These are phyloP conservation scores for Platynereis dumerilii DNA, from an alignment of 2,888 invertebrate species.

Conservation along the genomic window DNA sequence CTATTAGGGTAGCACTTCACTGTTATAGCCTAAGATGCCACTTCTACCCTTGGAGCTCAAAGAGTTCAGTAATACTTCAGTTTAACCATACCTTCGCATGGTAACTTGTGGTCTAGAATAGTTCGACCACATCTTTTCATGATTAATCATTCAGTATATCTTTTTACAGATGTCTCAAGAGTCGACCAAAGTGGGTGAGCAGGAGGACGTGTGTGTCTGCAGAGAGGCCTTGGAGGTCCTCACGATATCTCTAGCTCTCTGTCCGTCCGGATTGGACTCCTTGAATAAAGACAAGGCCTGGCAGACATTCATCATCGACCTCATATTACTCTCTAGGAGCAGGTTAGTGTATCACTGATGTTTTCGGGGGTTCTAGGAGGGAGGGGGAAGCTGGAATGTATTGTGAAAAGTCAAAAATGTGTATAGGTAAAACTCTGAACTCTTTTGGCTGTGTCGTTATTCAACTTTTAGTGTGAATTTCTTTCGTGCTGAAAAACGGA, in stretches of 20 bases:
- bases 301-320: slow-evolving; percentile 87
- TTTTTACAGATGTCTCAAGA: neutral
- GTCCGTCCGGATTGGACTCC: slow-evolving; percentile 83
- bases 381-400: neutral
- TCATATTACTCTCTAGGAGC: slow-evolving; percentile 81
- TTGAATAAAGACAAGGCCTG: slow-evolving; percentile 83
- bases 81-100: too few relatives aligned
- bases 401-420: neutral
- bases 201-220: slow-evolving; percentile 71
- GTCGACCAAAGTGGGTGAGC: slow-evolving; percentile 43
- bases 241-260: slow-evolving; percentile 86
- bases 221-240: slow-evolving; percentile 92
- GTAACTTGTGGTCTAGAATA: too few relatives aligned
- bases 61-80: too few relatives aligned
- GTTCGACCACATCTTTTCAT: too few relatives aligned
- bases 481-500: too few relatives aligned
- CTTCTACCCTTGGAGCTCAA: too few relatives aligned
- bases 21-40: too few relatives aligned
- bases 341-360: slow-evolving; percentile 41
- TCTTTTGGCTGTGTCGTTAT: too few relatives aligned
- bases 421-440: too few relatives aligned
- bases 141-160: too few relatives aligned
- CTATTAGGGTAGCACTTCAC: too few relatives aligned
- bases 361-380: neutral
- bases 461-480: too few relatives aligned